These are phyloP conservation scores for Ernsta delagoae DNA, from an alignment of 2,888 invertebrate genomes.

Conservation along the genomic window DNA sequence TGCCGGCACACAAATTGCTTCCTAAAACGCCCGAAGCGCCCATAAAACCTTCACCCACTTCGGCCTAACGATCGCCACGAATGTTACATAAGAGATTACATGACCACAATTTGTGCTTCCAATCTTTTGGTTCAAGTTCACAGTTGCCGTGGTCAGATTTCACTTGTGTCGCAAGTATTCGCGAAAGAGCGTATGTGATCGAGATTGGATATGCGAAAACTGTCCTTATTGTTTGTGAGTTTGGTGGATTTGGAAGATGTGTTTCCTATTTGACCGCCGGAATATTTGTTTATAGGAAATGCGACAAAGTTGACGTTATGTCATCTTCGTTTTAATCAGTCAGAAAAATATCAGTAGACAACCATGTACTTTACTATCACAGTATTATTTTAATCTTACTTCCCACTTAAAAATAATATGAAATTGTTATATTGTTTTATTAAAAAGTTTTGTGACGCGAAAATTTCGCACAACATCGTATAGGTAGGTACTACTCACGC, in stretches of 20 bases:
- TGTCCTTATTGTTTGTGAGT: background rate
- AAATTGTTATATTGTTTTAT: too few species aligned
- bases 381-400: too few species aligned
- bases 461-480: too few species aligned
- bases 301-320: too few species aligned
- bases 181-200: conserved; percentile 17
- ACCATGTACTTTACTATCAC: too few species aligned
- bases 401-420: too few species aligned
- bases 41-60: conserved; percentile 33
- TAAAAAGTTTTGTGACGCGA: too few species aligned
- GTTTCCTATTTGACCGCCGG: background rate
- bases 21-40: conserved; percentile 1
- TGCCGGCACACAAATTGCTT: background rate
- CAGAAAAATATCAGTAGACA: too few species aligned
- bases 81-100: conserved; percentile 35
- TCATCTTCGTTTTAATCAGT: too few species aligned
- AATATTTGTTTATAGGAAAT: background rate
- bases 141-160: conserved; percentile 43
- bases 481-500: too few species aligned
- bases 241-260: background rate
- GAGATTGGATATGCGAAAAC: background rate
- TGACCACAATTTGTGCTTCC: conserved; percentile 24
- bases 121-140: conserved; percentile 45
- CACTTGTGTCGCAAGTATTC: conserved; percentile 43
- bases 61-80: conserved; percentile 13